A percentile compares a stretch with the other conserved stretches of the same genome.
Evolutionary conservation across 2,888 invertebrate genomes (phyloP).

Genomic region (Agonopterix alstromeriana): DNA sequence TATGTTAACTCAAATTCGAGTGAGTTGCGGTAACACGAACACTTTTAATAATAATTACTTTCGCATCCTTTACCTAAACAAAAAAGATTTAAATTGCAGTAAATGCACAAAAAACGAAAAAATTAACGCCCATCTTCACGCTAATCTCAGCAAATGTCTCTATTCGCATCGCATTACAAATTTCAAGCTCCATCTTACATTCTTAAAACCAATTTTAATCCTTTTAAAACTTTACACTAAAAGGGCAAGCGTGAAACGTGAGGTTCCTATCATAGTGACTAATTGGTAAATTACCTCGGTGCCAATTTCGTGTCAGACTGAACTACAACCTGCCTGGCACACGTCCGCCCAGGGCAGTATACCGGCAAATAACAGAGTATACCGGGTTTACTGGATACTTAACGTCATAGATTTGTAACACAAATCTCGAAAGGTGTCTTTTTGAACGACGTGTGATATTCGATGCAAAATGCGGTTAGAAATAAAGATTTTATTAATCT

Average conservation of each 20-base stretch:
- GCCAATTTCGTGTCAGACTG: conserved; percentile 17
- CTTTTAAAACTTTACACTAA: conserved; percentile 13
- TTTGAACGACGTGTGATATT: background rate
- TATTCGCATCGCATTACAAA: conserved; percentile 6
- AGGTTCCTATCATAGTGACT: conserved; percentile 39
- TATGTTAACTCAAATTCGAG: too few relatives aligned
- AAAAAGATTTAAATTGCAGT: too few relatives aligned
- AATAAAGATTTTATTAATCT: too few relatives aligned
- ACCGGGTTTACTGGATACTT: conserved; percentile 5
- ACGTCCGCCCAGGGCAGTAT: conserved; percentile 16
- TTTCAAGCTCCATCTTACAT: conserved; percentile 5
- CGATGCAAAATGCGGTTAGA: too few relatives aligned
- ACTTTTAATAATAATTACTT: too few relatives aligned
- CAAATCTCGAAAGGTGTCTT: conserved; percentile 1
- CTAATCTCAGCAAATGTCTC: conserved; percentile 3
- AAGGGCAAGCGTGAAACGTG: conserved; percentile 35
- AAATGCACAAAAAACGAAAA: too few relatives aligned
- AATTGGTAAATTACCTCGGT: conserved; percentile 44
- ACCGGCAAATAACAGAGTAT: conserved; percentile 16
- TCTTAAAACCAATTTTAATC: conserved; percentile 4
- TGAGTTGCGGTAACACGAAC: too few relatives aligned
- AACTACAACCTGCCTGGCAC: conserved; percentile 17
- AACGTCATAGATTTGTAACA: conserved; percentile 4
- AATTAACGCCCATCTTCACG: background rate
- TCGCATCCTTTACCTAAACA: too few relatives aligned